Base-by-base conservation (phyloP, 2,888 invertebrate genomes). In the Pelosia muscerda region DNA sequence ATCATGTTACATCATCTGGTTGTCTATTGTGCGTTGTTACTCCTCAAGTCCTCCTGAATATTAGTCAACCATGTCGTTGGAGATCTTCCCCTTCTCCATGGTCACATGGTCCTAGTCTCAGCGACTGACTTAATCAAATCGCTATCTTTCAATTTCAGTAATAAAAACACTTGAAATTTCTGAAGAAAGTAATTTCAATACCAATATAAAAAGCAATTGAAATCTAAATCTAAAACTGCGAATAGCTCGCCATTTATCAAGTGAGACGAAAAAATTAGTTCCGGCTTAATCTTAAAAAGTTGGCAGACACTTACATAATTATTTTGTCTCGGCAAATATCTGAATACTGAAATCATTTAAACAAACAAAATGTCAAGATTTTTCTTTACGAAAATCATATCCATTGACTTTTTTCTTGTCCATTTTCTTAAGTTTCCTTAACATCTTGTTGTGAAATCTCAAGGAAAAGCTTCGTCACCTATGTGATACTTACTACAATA, bases 141-240 rank as follows among this genome's bases (percentile, higher is more conserved):
- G 8, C n/a, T 9, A 49, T 55, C 31, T 56, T 56, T 26, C 26
- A 25, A 38, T 57, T 22, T 42, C 38, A 55, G 15, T 26, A 55
- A 25, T n/a, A 42, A 42, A 19, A 25, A 57, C 38, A 56, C 26
- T 22, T 56, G 26, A n/a, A 8, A 64, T n/a, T 56, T 26, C 42
- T 26, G 19, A 42, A 42, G 42, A 57, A 31, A 53, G 57, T 65
- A 58, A 58, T 65, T 58, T 58, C 28, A 65, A 65, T 58, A 31
- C 28, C 25, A 25, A 56, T n/a, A 38, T 55, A 42, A 65, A 65
- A 65, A 65, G 56, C 28, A 65, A 49, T 65, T 58, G 65, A 65
- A 65, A 25, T 53, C 23, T 53, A 53, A 25, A 61, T 61, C 42
- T 42, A 34, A 38, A 42, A 55, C 15, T 49, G 28, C 5, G 19